Evolutionary conservation across 1,140 invertebrate species (phyloP), one percentile per base, ranked within the genome.

Genomic region (Drosophila kepulauana): DNA sequence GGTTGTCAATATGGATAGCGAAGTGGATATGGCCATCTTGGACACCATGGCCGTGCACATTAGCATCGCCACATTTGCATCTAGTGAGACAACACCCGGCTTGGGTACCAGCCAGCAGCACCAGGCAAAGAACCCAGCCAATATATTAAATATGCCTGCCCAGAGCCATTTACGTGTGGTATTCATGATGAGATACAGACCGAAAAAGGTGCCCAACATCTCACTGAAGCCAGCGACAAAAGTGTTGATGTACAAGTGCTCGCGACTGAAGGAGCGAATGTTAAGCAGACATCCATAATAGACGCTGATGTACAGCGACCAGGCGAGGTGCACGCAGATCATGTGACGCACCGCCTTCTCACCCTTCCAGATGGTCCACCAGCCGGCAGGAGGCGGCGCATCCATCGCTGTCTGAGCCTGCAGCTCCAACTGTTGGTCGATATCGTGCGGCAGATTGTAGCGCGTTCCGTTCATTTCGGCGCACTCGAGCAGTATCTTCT

Each of bases 401-500:
- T 92, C 90, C 80, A 92, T 88, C 0, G 76, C 84, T 1, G 88
- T 92, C 61, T 92, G 80, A 0, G 93, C 91, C 71, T 93, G 92
- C 15, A 89, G 57, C 71, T 93, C 82, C 43, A 93, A 69, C 67
- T 93, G 86, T 43, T 93, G 88, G 43, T 91, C 84, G 45, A 93
- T 82, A 58, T 93, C 91, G 56, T 89, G 81, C 5, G 92, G 91
- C 30, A 93, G 79, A 67, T 73, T 78, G 45, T 77, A 81, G 4
- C 88, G 80, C 3, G 86, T 92, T 0, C 94, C 94, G 65, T 95
- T 95, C 61, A 93, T 93, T 68, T 94, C 94, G 5, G 96, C 96
- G 8, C 96, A 96, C 59, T 94, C 94, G 64, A 95, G 93, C 1
- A 98, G 81, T 1, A 97, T 94, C 61, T 94, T 93, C 64, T 96